A percentile compares a stretch with the other conserved stretches of the same genome.
phyloP scores from a whole-genome alignment of 2,797 vertebrate species.

The Microctenopoma lineatum region DNA sequence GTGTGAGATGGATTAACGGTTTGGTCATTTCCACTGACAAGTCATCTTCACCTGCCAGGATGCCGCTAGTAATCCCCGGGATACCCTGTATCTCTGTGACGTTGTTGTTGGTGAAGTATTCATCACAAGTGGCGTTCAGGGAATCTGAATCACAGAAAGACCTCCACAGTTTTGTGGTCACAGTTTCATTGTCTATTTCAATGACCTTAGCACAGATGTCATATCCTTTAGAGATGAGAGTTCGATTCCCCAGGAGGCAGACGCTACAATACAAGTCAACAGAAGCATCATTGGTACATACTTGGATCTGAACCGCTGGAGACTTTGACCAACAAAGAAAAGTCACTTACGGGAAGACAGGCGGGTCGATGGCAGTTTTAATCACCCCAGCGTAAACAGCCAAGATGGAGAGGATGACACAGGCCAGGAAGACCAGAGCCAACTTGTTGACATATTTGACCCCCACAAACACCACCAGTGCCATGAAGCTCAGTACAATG shows the following conservation, averaged over 20 bases:
- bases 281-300: background rate
- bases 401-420: conserved; percentile 96
- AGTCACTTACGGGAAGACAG: conserved; percentile 90
- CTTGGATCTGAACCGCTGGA: fast-evolving
- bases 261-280: conserved; percentile 81
- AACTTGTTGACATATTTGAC: conserved; percentile 99
- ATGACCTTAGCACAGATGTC: conserved; percentile 94
- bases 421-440: conserved; percentile 95
- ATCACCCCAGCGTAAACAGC: conserved; percentile 97
- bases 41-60: conserved; percentile 87
- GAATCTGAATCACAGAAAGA: conserved; percentile 94
- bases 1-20: background rate
- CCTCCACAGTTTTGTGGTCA: conserved; percentile 94
- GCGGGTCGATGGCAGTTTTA: conserved; percentile 93
- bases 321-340: conserved; percentile 1
- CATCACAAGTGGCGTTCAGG: conserved; percentile 95
- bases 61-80: conserved; percentile 92
- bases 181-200: conserved; percentile 90
- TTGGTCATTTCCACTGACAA: background rate
- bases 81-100: conserved; percentile 95
- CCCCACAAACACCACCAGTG: conserved; percentile 95
- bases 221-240: conserved; percentile 89
- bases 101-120: conserved; percentile 93
- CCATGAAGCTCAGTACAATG: conserved; percentile 94
- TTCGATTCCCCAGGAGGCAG: conserved; percentile 95